Base-by-base conservation (phyloP, 1,140 invertebrate species). In the Trichoplusia ni region DNA sequence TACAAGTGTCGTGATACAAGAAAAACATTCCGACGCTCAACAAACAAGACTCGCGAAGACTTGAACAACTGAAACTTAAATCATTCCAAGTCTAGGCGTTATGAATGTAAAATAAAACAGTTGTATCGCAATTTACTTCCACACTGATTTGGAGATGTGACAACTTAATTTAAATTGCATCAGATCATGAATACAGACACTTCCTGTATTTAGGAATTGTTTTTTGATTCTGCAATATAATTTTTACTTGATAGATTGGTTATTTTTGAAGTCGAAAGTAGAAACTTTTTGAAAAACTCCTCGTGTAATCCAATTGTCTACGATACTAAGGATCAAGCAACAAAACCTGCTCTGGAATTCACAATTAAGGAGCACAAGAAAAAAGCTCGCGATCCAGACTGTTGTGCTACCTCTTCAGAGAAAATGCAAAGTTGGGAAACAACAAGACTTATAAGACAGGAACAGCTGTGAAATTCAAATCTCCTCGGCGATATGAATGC, bases 401-500 rank as follows among this genome's bases (percentile, higher is more conserved):
- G 9, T 8, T 27, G 42, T 53, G 49, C 21, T 31, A 53, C 29
- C 29, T 35, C 21, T 31, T 21, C 16, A 35, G 31, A 37, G 49
- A 19, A 53, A 51, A 16, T 53, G 16, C 49, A 31, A 53, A 53
- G 31, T 37, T 49, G 29, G 27, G 29, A 37, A 53, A 53, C 29
- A 37, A 53, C 31, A 53, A 37, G 29, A 23, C 49, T 53, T 53
- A 53, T 37, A 53, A 53, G 31, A 37, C 49, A 37, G 31, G 7
- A 37, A 53, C 49, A 53, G 31, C 49, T 53, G 29, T 53, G 49
- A 53, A 53, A 53, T 37, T 53, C 35, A 53, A 53, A 53, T 35
- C 49, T 35, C 29, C 49, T 35, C 46, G 64, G 64, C 53, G 54
- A 64, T 73, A 73, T 77, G 64, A 69, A 77, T 74, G 68, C 71